Evolutionary conservation across 2,888 invertebrate species (phyloP).

Genomic region (Baccha elongata): DNA sequence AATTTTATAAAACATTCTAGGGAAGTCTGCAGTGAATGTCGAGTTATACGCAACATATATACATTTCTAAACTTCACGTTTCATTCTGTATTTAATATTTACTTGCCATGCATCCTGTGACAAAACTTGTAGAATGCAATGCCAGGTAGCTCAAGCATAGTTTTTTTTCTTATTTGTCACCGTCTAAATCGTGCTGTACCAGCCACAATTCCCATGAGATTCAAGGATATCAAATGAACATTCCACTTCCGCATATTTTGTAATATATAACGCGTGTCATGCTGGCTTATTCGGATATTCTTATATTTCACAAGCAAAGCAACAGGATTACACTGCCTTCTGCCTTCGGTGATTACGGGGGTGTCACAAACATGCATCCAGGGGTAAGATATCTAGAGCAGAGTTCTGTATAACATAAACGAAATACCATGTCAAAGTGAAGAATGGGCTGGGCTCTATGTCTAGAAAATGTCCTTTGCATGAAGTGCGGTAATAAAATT

Average conservation of each 20-base stretch:
- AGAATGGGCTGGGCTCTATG: slow-evolving; percentile 9
- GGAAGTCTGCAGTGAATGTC: too few relatives aligned
- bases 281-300: background rate
- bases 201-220: slow-evolving; percentile 29
- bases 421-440: slow-evolving; percentile 54
- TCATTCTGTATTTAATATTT: slow-evolving; percentile 24
- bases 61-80: slow-evolving; percentile 19
- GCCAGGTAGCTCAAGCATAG: slow-evolving; percentile 24
- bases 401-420: slow-evolving; percentile 36
- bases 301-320: slow-evolving; percentile 26
- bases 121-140: slow-evolving; percentile 24
- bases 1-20: slow-evolving; percentile 24
- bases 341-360: background rate
- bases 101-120: background rate
- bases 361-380: background rate
- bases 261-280: slow-evolving; percentile 37
- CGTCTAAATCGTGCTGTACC: slow-evolving; percentile 4
- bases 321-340: slow-evolving; percentile 34
- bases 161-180: background rate
- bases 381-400: slow-evolving; percentile 19
- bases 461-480: slow-evolving; percentile 49
- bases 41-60: slow-evolving; percentile 4
- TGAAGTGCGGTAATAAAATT: slow-evolving; percentile 69
- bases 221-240: slow-evolving; percentile 58
- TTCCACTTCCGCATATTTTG: slow-evolving; percentile 48